phyloP scores from a whole-genome alignment of 92 coral and sea anemone species.

The Palythoa grandis region DNA sequence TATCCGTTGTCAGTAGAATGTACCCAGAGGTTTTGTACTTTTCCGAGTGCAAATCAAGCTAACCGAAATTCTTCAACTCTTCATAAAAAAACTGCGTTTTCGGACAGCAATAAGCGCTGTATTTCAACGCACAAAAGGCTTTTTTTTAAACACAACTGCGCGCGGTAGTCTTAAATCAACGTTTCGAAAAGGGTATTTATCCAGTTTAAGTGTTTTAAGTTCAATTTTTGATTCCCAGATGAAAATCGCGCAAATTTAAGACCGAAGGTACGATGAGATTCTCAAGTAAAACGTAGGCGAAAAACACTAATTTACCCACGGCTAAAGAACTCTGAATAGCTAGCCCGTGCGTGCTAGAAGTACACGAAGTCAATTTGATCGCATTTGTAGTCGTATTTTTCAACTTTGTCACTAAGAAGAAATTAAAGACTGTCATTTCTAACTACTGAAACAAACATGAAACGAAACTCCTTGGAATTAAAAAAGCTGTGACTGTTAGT shows the following conservation, averaged over 20 bases:
- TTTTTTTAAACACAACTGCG: no score
- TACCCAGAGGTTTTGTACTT: no score
- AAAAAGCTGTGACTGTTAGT: neutral
- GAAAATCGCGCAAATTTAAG: neutral
- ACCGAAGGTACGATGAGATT: neutral
- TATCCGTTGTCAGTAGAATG: no score
- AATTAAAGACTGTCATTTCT: neutral
- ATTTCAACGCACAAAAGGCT: no score
- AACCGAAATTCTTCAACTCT: no score
- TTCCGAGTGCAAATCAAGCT: no score
- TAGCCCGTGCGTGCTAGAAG: neutral
- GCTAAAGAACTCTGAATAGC: no score
- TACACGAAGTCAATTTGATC: conserved; percentile 1
- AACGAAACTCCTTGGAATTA: neutral
- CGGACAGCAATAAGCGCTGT: no score
- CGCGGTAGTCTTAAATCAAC: no score
- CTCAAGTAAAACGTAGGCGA: neutral
- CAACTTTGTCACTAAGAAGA: neutral
- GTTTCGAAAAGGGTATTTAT: no score
- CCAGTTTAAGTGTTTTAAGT: neutral
- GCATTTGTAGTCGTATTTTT: neutral
- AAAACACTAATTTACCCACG: neutral
- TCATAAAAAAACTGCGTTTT: no score
- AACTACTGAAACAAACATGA: neutral
- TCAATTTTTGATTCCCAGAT: neutral